Evolutionary conservation across 2,888 invertebrate species (phyloP).

Genomic region (Lepidocyrtoides sp.): DNA sequence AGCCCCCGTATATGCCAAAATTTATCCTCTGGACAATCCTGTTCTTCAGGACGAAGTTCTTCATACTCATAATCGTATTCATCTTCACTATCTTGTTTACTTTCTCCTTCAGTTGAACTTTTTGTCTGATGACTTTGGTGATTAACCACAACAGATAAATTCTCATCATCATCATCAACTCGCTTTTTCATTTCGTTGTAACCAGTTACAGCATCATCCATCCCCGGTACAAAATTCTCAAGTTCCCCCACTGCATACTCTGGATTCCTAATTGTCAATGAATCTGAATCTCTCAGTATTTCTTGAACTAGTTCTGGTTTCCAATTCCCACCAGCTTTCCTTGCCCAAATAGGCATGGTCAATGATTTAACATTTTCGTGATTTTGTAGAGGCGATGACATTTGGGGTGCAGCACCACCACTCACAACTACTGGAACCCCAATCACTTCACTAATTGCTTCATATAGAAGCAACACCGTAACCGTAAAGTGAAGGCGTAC

Average conservation of each 20-base stretch:
- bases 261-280: background rate
- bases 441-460: constrained; percentile 3
- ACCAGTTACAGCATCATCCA: background rate
- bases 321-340: constrained; percentile 77
- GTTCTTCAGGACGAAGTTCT: constrained; percentile 61
- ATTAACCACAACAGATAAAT: background rate
- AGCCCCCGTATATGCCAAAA: constrained; percentile 74
- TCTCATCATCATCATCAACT: background rate
- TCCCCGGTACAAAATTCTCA: background rate
- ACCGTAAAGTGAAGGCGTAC: background rate
- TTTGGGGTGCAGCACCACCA: background rate
- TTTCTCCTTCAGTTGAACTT: background rate
- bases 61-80: constrained; percentile 56
- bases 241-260: background rate
- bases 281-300: background rate
- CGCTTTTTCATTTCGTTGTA: background rate
- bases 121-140: background rate
- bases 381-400: background rate
- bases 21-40: constrained; percentile 72
- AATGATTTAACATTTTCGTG: background rate
- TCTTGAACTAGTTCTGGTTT: constrained; percentile 52
- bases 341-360: constrained; percentile 70
- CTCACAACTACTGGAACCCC: constrained; percentile 21
- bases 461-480: constrained; percentile 6
- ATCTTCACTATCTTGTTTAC: constrained; percentile 13